Conservation (phyloP, 2,113 vertebrate species). For the Neoarius graeffei region DNA sequence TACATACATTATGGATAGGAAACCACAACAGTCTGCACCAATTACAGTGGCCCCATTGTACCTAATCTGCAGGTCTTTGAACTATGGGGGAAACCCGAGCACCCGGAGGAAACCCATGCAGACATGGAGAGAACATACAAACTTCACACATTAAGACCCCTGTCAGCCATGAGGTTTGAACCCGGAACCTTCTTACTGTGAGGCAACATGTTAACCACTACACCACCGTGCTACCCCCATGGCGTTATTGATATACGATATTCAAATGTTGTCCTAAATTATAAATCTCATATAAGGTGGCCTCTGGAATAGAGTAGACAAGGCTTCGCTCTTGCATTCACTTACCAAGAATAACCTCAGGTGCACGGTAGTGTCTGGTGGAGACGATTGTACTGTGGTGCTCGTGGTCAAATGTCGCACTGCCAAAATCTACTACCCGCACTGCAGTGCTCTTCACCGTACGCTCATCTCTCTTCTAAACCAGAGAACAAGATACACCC, state of each 20-base stretch:
- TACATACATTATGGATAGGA: too few relatives aligned
- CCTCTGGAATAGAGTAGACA: neutral
- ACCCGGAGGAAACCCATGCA: too few relatives aligned
- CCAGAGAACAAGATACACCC: conserved; percentile 9
- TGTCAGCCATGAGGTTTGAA: too few relatives aligned
- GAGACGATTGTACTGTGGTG: conserved; percentile 93
- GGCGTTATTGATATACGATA: neutral
- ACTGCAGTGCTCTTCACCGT: conserved; percentile 85
- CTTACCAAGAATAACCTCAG: conserved; percentile 94
- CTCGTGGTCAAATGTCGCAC: conserved; percentile 93
- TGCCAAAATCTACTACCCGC: conserved; percentile 94
- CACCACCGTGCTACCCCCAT: too few relatives aligned
- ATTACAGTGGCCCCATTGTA: too few relatives aligned
- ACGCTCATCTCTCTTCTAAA: conserved; percentile 88
- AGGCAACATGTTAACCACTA: too few relatives aligned
- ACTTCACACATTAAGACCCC: too few relatives aligned
- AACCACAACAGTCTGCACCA: too few relatives aligned
- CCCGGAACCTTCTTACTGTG: too few relatives aligned
- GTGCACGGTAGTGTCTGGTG: conserved; percentile 93
- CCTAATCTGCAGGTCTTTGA: too few relatives aligned
- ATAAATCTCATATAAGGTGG: neutral
- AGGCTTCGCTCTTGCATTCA: neutral
- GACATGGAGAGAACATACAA: too few relatives aligned
- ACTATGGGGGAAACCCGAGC: too few relatives aligned
- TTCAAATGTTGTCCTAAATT: neutral